These are phyloP conservation scores for Microhierax caerulescens DNA, from an alignment of 2,797 vertebrate genomes.

Conservation along the genomic window DNA sequence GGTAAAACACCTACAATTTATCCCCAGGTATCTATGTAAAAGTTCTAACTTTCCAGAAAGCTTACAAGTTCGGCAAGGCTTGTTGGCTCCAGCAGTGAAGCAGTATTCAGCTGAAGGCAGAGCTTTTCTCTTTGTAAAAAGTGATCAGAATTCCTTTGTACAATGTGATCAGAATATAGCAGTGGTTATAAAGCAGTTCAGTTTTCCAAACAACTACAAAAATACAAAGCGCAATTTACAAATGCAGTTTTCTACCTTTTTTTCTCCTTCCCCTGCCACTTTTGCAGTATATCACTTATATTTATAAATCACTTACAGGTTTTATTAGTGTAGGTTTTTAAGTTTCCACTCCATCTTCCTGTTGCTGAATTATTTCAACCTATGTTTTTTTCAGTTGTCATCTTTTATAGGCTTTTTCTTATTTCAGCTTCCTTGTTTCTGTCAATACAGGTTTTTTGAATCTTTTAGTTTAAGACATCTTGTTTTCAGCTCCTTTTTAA, in stretches of 20 bases:
- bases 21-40: background rate
- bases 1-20: background rate
- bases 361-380: background rate
- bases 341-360: background rate
- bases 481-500: slow-evolving; percentile 6
- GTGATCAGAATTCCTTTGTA: background rate
- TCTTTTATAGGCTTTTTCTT: background rate
- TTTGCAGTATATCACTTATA: background rate
- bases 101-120: background rate
- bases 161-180: background rate
- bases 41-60: background rate
- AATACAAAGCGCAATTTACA: background rate
- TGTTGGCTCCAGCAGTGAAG: background rate
- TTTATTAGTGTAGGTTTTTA: background rate
- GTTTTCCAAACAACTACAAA: background rate
- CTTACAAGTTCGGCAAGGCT: background rate
- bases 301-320: background rate
- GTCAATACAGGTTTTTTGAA: background rate
- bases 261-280: background rate
- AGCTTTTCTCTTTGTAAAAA: background rate
- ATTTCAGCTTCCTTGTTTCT: background rate
- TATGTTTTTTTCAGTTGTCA: background rate
- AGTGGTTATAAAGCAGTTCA: background rate
- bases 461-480: background rate
- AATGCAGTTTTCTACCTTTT: background rate